phyloP scores from a whole-genome alignment of 2,888 invertebrate species.

The Dasypolia templi region DNA sequence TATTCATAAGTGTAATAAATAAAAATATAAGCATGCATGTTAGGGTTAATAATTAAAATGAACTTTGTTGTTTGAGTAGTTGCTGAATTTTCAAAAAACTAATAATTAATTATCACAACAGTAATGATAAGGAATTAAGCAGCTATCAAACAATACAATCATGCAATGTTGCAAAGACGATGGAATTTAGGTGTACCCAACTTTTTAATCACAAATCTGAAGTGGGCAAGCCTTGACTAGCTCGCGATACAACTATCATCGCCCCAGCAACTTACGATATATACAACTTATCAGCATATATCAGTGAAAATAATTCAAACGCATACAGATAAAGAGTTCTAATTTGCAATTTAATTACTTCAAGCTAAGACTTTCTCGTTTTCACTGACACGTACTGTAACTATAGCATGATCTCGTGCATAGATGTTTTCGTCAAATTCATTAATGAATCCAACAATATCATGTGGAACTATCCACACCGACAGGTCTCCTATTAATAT shows the following conservation, averaged over 20 bases:
- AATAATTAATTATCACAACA: conserved; percentile 26
- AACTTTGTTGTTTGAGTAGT: conserved; percentile 47
- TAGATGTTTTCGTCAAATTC: conserved; percentile 56
- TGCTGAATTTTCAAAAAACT: conserved; percentile 35
- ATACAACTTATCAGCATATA: conserved; percentile 63
- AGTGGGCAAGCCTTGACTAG: conserved; percentile 42
- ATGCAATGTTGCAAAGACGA: conserved; percentile 66
- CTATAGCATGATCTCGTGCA: conserved; percentile 65
- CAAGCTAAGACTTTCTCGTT: conserved; percentile 68
- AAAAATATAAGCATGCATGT: conserved; percentile 63
- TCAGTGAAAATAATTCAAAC: conserved; percentile 68
- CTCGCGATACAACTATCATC: conserved; percentile 53
- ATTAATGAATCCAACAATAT: conserved; percentile 53
- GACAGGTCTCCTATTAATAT: conserved; percentile 16
- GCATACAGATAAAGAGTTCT: conserved; percentile 65
- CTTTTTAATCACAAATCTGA: conserved; percentile 42
- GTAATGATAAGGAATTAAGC: conserved; percentile 40
- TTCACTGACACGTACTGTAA: conserved; percentile 68
- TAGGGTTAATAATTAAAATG: conserved; percentile 52
- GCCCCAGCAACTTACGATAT: conserved; percentile 59
- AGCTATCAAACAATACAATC: conserved; percentile 60
- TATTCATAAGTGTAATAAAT: conserved; percentile 47
- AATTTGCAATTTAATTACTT: conserved; percentile 68
- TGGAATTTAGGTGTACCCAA: conserved; percentile 39
- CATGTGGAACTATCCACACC: conserved; percentile 21